These are phyloP conservation scores for Hemicentrotus pulcherrimus DNA, from an alignment of 35 echinoderm and acorn worm genomes.

Conservation along the genomic window DNA sequence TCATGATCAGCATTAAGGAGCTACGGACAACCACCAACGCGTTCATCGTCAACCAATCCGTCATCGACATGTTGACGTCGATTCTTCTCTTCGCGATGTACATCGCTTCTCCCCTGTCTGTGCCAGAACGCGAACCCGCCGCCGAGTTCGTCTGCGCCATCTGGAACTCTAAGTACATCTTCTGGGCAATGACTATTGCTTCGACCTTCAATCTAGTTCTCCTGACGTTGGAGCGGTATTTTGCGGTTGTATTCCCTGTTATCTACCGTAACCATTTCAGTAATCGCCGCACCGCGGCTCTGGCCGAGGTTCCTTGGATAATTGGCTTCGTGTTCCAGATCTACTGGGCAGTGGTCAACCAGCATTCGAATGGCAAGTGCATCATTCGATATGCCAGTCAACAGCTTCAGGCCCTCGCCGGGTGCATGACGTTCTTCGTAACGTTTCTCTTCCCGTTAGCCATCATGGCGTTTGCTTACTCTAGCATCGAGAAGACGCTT, in stretches of 20 bases:
- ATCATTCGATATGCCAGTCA: background rate
- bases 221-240: slow-evolving; percentile 58
- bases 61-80: slow-evolving; percentile 70
- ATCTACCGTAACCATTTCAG: slow-evolving; percentile 16
- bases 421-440: slow-evolving; percentile 11
- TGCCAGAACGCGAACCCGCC: background rate
- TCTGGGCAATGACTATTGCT: slow-evolving; percentile 53
- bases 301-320: slow-evolving; percentile 45
- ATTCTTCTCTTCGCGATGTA: slow-evolving; percentile 56
- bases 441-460: slow-evolving; percentile 49
- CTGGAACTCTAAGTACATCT: slow-evolving; percentile 57
- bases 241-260: slow-evolving; percentile 55
- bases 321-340: slow-evolving; percentile 45
- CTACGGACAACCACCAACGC: slow-evolving; percentile 51
- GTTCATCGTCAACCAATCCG: slow-evolving; percentile 81
- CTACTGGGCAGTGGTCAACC: slow-evolving; percentile 37
- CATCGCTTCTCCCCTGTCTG: background rate
- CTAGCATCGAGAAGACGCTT: slow-evolving; percentile 43
- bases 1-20: background rate
- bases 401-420: background rate
- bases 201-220: slow-evolving; percentile 65
- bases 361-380: background rate
- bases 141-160: slow-evolving; percentile 35
- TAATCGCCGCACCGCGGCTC: background rate
- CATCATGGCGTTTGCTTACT: slow-evolving; percentile 62